These are phyloP conservation scores for Sebastes reedi DNA, from an alignment of 2,797 vertebrate species.

Conservation along the genomic window DNA sequence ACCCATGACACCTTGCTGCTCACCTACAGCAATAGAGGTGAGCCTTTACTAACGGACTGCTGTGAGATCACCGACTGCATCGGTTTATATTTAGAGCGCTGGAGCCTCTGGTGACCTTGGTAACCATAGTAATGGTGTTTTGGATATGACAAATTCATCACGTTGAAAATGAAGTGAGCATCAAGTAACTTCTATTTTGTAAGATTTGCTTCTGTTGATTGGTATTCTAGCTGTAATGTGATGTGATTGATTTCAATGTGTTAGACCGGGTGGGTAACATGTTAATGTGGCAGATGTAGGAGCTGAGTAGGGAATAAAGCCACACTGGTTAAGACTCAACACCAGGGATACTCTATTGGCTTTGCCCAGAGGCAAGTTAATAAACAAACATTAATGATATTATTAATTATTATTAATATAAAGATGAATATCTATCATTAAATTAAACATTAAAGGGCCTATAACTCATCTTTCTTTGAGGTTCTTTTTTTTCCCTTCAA, in stretches of 20 bases:
- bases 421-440: too few species aligned
- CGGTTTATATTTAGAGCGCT: conserved; percentile 56
- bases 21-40: conserved; percentile 40
- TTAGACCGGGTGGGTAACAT: background rate
- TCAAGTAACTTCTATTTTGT: background rate
- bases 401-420: too few species aligned
- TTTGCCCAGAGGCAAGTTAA: too few species aligned
- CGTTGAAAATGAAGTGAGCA: background rate
- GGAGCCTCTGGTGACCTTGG: conserved; percentile 53
- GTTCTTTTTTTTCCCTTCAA: too few species aligned
- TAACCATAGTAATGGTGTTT: conserved; percentile 60
- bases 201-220: background rate
- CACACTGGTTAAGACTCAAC: too few species aligned
- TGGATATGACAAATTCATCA: conserved; percentile 13
- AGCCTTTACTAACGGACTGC: conserved; percentile 46
- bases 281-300: background rate
- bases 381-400: too few species aligned
- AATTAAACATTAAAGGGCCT: too few species aligned
- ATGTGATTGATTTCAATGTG: background rate
- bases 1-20: conserved; percentile 25
- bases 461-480: too few species aligned
- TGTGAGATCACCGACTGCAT: conserved; percentile 40
- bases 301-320: too few species aligned
- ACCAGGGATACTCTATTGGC: too few species aligned
- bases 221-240: background rate